These are phyloP conservation scores for Gracilinanus agilis DNA, from an alignment of 2,113 vertebrate genomes.

Conservation along the genomic window DNA sequence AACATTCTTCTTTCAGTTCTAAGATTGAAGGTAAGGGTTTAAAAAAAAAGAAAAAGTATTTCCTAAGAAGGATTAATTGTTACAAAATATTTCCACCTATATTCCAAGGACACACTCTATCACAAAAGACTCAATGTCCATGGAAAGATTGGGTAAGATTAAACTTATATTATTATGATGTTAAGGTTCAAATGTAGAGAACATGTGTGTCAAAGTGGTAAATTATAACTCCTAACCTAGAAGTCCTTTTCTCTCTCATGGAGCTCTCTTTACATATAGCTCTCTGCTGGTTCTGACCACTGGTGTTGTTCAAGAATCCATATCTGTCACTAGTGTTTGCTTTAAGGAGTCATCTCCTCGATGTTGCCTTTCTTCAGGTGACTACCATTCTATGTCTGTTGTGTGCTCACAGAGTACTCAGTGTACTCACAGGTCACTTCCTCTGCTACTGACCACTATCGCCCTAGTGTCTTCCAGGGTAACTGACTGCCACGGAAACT, in stretches of 20 bases:
- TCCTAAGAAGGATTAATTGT: background rate
- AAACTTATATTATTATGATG: background rate
- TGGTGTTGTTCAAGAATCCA: background rate
- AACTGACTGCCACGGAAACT: background rate
- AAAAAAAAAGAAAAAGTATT: background rate
- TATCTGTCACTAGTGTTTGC: background rate
- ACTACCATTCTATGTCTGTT: background rate
- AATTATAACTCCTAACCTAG: background rate
- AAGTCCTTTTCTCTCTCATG: background rate
- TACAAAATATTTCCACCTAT: background rate
- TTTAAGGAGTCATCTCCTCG: background rate
- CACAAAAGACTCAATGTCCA: background rate
- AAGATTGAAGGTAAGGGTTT: too few species aligned
- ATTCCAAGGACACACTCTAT: background rate
- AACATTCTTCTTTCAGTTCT: too few species aligned
- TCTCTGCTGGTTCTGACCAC: background rate
- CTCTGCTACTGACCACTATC: background rate
- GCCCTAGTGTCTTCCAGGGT: background rate
- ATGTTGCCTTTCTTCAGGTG: background rate
- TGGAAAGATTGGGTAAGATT: background rate
- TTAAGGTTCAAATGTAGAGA: background rate
- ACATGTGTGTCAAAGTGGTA: background rate
- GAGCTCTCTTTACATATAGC: background rate
- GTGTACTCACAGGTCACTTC: background rate
- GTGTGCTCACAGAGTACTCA: background rate